Conservation (phyloP, 2,113 vertebrate species). For the Trematocara variabile region DNA sequence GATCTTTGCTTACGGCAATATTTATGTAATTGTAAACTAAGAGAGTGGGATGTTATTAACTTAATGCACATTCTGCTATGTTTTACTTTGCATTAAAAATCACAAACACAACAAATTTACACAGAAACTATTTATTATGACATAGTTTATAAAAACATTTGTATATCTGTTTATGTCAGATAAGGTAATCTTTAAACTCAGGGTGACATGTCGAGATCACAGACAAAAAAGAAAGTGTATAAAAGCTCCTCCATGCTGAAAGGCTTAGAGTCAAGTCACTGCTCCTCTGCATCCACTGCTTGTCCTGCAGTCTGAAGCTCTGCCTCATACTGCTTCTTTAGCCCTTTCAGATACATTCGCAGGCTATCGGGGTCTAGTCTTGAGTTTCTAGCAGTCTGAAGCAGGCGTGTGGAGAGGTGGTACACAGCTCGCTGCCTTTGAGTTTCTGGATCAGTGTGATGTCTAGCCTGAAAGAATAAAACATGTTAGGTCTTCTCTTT, state of each 20-base stretch:
- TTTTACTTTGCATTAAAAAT: neutral
- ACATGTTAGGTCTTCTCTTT: neutral
- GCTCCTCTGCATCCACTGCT: constrained; percentile 48
- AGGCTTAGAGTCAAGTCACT: constrained; percentile 16
- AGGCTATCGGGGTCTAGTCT: constrained; percentile 83
- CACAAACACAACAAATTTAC: neutral
- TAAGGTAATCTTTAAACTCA: neutral
- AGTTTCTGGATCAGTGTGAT: constrained; percentile 79
- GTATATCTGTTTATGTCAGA: neutral
- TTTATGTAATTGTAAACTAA: neutral
- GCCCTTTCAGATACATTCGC: constrained; percentile 82
- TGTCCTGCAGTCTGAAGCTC: constrained; percentile 60
- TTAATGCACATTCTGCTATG: neutral
- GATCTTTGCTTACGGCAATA: neutral
- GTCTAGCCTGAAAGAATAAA: constrained; percentile 74
- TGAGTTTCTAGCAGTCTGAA: constrained; percentile 90
- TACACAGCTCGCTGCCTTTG: constrained; percentile 79
- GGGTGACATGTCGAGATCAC: neutral
- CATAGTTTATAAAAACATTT: neutral
- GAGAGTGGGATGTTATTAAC: neutral
- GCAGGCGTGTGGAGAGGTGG: constrained; percentile 81
- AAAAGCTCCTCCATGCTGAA: neutral
- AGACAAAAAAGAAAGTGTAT: neutral
- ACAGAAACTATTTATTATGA: neutral
- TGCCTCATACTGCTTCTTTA: constrained; percentile 82